Percentiles rank a stretch among this genome's conserved stretches.
These are phyloP conservation scores for Agriopis leucophaearia DNA, from an alignment of 2,888 invertebrate genomes.

Conservation along the genomic window DNA sequence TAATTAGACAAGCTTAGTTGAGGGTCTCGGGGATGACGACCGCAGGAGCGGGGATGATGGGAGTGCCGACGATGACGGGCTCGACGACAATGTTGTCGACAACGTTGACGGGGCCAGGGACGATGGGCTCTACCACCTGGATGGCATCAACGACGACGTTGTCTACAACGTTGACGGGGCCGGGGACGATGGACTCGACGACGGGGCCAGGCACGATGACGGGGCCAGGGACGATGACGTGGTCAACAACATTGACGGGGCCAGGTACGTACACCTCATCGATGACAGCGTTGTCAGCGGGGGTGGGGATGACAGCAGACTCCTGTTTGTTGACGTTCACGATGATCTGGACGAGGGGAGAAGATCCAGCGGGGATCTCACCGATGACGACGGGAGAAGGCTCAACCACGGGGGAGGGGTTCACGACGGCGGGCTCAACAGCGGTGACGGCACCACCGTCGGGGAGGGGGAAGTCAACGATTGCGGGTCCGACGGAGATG, in stretches of 20 bases:
- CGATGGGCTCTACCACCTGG: constrained; percentile 40
- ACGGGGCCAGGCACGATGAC: constrained; percentile 39
- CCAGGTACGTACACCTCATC: constrained; percentile 40
- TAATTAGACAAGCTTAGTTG: constrained; percentile 42
- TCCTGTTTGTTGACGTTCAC: constrained; percentile 55
- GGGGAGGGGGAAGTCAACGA: constrained; percentile 48
- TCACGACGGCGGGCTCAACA: constrained; percentile 17
- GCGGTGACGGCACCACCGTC: constrained; percentile 37
- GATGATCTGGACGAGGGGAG: constrained; percentile 60
- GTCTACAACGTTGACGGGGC: constrained; percentile 47
- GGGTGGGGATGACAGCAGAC: constrained; percentile 36
- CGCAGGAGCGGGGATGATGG: constrained; percentile 45
- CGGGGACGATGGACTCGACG: constrained; percentile 21
- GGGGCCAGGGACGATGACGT: constrained; percentile 33
- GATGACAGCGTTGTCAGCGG: constrained; percentile 41
- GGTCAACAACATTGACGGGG: constrained; percentile 46
- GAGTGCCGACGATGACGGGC: constrained; percentile 35
- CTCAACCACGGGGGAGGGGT: constrained; percentile 27
- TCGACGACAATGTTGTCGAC: constrained; percentile 34
- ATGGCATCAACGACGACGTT: constrained; percentile 44
- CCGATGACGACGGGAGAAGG: constrained; percentile 41
- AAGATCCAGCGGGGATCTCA: constrained; percentile 36
- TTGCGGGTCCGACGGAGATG: constrained; percentile 48
- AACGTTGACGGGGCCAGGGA: constrained; percentile 41
- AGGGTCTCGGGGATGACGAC: constrained; percentile 47